Evolutionary conservation across 2,797 vertebrate genomes (phyloP).

Genomic region (Hoplostethus mediterraneus): DNA sequence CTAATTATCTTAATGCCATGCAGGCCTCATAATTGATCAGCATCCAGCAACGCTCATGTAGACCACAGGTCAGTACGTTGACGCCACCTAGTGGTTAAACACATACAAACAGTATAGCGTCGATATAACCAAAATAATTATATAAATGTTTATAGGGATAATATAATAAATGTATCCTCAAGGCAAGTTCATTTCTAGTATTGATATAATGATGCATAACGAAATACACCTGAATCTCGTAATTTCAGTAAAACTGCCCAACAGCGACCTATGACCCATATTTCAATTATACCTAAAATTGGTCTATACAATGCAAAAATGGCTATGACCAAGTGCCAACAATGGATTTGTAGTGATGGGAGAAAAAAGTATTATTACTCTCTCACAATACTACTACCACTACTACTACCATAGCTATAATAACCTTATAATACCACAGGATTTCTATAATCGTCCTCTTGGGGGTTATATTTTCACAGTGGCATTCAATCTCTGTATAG

Average conservation of each 20-base stretch:
- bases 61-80: constrained; percentile 31
- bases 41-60: accelerated
- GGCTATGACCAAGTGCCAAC: too few relatives aligned
- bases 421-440: too few relatives aligned
- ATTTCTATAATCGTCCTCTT: too few relatives aligned
- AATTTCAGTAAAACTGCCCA: not conserved
- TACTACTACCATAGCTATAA: too few relatives aligned
- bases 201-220: not conserved
- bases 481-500: too few relatives aligned
- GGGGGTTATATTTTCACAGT: too few relatives aligned
- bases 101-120: not conserved
- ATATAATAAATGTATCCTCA: too few relatives aligned
- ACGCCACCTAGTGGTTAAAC: constrained; percentile 52
- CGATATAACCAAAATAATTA: too few relatives aligned
- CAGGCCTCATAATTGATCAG: not conserved
- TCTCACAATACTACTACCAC: too few relatives aligned
- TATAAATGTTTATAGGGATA: too few relatives aligned
- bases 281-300: not conserved
- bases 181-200: not conserved
- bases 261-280: not conserved
- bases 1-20: not conserved
- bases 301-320: not conserved
- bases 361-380: too few relatives aligned
- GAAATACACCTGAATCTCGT: not conserved
- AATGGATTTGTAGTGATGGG: too few relatives aligned